These are phyloP conservation scores for Drosophila pectinifera DNA, from an alignment of 1,140 invertebrate genomes.

Conservation along the genomic window DNA sequence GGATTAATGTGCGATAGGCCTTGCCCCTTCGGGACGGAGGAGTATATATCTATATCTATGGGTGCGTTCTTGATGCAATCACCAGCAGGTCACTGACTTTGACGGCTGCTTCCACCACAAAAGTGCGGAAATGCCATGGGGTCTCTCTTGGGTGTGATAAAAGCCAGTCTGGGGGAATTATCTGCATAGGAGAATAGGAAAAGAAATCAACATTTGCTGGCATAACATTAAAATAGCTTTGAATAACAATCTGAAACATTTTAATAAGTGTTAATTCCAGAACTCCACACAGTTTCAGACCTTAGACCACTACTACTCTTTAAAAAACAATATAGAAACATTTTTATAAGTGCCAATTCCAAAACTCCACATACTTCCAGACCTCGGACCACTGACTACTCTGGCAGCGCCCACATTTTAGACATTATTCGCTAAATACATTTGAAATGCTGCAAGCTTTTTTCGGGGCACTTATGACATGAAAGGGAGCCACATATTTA, in stretches of 20 bases:
- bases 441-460: conserved; percentile 8
- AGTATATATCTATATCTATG: background rate
- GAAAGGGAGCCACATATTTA: background rate
- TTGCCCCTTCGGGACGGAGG: background rate
- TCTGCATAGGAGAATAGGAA: background rate
- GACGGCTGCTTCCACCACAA: background rate
- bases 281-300: too few relatives aligned
- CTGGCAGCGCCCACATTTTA: conserved; percentile 6
- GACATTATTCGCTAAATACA: conserved; percentile 21
- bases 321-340: too few relatives aligned
- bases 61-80: conserved; percentile 25
- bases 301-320: too few relatives aligned
- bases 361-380: too few relatives aligned
- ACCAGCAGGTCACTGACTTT: conserved; percentile 22
- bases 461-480: background rate
- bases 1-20: conserved; percentile 3
- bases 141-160: conserved; percentile 13
- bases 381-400: too few relatives aligned
- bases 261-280: too few relatives aligned
- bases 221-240: too few relatives aligned
- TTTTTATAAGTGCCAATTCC: too few relatives aligned
- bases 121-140: conserved; percentile 25
- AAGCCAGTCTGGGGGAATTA: conserved; percentile 1
- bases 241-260: too few relatives aligned
- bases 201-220: background rate